Evolutionary conservation across 1,140 invertebrate species (phyloP), one percentile per base, ranked within the genome.

Genomic region (Drosophila nebulosa): DNA sequence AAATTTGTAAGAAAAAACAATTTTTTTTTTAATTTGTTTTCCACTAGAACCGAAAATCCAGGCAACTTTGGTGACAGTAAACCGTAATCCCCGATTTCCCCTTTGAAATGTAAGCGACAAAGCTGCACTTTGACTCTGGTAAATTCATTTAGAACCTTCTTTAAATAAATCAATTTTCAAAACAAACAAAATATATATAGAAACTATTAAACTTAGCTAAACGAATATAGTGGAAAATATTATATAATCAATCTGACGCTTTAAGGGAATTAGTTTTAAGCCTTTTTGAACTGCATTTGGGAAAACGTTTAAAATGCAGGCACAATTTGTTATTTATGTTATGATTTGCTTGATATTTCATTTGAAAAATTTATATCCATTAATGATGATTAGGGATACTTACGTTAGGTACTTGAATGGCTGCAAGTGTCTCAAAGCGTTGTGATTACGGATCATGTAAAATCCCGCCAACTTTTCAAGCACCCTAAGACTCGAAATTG

Each of bases 391-490:
- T 18, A 14, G 4, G 78, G 83, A 89, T 89, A 72, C 61, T 73
- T 3, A 55, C 90, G 90, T 88, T 64, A 79, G 72, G 18, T 22
- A 70, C 71, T 91, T 91, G 90, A 91, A 91, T 91, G 90, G 90
- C 90, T 91, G 90, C 90, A 91, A 89, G 81, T 74, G 65, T 42
- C 60, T 69, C 53, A n/a, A 70, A 39, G 89, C 74, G 89, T 90
- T 90, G 72, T 86, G 67, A 36, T 42, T 16, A 1, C 14, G 22
- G 12, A 22, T 64, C 32, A 80, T 66, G 80, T 90, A 90, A 90
- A 90, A 90, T 90, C 85, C 89, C 57, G 16, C 4, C 9, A 32
- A n/a, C 22, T 18, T 53, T 30, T 74, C 16, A 61, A 39, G 14
- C 35, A 52, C 16, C 9, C 7, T 52, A 12, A 50, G 52, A 16